These are phyloP conservation scores for Acanthopleura granulata DNA, from an alignment of 2,888 invertebrate genomes.

Conservation along the genomic window DNA sequence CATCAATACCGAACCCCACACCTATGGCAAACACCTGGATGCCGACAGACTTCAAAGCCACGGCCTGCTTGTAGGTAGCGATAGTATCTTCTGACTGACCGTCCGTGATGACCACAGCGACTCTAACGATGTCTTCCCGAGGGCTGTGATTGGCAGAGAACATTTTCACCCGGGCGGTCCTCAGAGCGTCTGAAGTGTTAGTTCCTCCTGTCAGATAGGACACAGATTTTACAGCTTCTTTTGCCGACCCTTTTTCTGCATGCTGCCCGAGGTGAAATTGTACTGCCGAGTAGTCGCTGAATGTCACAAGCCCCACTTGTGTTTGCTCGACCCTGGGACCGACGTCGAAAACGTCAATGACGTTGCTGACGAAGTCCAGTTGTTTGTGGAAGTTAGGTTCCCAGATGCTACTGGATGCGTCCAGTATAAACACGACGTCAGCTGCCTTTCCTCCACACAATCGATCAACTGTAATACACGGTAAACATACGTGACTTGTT, in stretches of 20 bases:
- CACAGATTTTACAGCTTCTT: conserved; percentile 32
- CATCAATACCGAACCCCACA: conserved; percentile 36
- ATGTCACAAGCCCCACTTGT: conserved; percentile 48
- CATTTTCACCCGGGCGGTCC: conserved; percentile 36
- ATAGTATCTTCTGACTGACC: conserved; percentile 37
- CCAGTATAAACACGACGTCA: conserved; percentile 48
- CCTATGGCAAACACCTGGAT: conserved; percentile 44
- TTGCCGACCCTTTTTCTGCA: conserved; percentile 28
- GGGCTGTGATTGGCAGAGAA: conserved; percentile 38
- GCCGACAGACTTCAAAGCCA: conserved; percentile 29
- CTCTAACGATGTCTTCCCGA: conserved; percentile 33
- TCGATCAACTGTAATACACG: neutral
- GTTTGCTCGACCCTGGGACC: conserved; percentile 39
- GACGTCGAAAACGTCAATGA: conserved; percentile 46
- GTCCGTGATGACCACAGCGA: conserved; percentile 44
- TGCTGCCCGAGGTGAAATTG: conserved; percentile 42
- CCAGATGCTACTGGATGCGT: conserved; percentile 47
- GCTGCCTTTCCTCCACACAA: conserved; percentile 7
- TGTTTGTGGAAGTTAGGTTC: conserved; percentile 42
- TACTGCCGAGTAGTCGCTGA: conserved; percentile 35
- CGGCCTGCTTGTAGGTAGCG: conserved; percentile 34
- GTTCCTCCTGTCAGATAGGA: conserved; percentile 36
- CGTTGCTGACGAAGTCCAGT: conserved; percentile 43
- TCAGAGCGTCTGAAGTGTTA: conserved; percentile 35
- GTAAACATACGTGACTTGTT: no score